phyloP scores from a whole-genome alignment of 2,113 vertebrate genomes.

The Trochalopteron elliotii region DNA sequence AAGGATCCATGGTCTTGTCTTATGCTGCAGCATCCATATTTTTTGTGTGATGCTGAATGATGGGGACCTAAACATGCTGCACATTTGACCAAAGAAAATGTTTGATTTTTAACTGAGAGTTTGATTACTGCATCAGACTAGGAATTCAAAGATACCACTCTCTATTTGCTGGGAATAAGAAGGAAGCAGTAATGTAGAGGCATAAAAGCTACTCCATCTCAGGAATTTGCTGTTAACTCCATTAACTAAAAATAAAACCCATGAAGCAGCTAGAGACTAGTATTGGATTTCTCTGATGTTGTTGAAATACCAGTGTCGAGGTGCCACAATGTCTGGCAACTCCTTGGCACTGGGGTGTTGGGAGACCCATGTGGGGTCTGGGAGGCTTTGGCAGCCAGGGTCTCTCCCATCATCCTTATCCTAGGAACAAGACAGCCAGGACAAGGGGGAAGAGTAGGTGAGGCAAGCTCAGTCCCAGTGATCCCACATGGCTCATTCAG shows the following conservation, averaged over 20 bases:
- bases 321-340: not conserved
- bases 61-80: not conserved
- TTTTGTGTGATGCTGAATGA: not conserved
- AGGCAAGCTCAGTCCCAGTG: not conserved
- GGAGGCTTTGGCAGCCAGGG: not conserved
- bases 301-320: not conserved
- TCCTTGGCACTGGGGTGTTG: accelerated
- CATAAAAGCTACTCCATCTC: not conserved
- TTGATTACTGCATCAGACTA: not conserved
- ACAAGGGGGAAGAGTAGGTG: not conserved
- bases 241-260: not conserved
- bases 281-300: not conserved
- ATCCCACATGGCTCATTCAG: not conserved
- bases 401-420: not conserved
- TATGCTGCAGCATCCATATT: accelerated
- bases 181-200: not conserved
- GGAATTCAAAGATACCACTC: not conserved
- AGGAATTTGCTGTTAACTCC: not conserved
- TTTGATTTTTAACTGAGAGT: not conserved
- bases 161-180: not conserved
- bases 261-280: not conserved
- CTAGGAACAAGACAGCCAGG: not conserved
- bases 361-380: accelerated
- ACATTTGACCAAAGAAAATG: not conserved
- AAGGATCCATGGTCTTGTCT: not conserved